Evolutionary conservation across 2,797 vertebrate species (phyloP), one percentile per base, ranked within the genome.

Genomic region (Rhinella marina): DNA sequence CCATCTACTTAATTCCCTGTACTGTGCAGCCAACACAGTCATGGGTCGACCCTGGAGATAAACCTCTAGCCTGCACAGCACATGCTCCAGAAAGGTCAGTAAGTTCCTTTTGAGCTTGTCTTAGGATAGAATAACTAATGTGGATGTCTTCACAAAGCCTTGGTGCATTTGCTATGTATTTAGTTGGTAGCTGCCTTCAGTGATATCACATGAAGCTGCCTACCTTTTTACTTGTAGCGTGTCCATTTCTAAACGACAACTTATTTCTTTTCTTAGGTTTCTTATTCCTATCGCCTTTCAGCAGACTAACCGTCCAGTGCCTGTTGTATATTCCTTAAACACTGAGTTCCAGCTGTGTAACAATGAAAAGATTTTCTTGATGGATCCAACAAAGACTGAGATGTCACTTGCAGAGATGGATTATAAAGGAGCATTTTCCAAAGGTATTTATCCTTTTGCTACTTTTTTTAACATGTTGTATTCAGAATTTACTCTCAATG

Each of bases 331-430:
- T 92, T 99, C 98, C 0, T 95, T 99, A 80, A 99, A 99, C 92
- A 99, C 98, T 0, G 98, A 99, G 91, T 99, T 99, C 86, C 98
- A 99, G 94, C 96, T 99, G 83, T 99, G 97, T 83, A 99, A 99
- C 92, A 99, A 99, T 0, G 98, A 99, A 89, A 99, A 99, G 92
- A 96, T 99, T 23, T 99, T 99, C 90, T 93, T 98, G 77, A 96
- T 99, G 97, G 97, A 99, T 73, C 98, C 98, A 2, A 96, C 94
- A 89, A 92, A 91, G 0, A 89, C 95, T 0, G 97, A 97, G 13
- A 96, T 98, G 93, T 96, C 98, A 0, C 93, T 99, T 94, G 95
- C 97, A 50, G 98, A 99, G 94, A 98, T 99, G 98, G 98, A 99
- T 93, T 99, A 99, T 94, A 99, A 98, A 92, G 98, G 98, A 78